Evolutionary conservation across 2,888 invertebrate species (phyloP).

Genomic region (Ichneumoninae sp.): DNA sequence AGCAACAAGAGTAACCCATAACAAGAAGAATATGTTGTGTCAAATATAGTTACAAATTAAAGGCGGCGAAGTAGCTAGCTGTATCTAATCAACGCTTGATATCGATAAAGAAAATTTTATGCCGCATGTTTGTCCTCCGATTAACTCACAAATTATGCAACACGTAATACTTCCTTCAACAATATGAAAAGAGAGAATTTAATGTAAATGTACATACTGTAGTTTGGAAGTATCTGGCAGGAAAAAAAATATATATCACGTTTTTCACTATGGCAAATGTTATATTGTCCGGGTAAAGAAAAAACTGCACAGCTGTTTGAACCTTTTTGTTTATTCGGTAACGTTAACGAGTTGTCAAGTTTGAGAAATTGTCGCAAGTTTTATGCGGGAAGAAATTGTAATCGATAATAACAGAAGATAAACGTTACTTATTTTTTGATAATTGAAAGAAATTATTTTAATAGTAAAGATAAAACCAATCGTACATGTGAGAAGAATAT

Average conservation of each 20-base stretch:
- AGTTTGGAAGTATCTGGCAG: not conserved
- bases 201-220: not conserved
- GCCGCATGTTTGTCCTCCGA: slow-evolving; percentile 13
- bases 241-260: not conserved
- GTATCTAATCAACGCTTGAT: not conserved
- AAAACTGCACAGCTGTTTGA: not conserved
- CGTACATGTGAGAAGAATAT: not conserved
- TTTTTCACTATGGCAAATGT: not conserved
- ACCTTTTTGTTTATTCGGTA: not conserved
- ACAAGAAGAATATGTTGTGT: not conserved
- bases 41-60: not conserved
- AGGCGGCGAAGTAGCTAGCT: not conserved
- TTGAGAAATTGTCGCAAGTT: not conserved
- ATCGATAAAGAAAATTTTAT: not conserved
- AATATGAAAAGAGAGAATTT: not conserved
- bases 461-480: not conserved
- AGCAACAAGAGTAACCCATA: slow-evolving; percentile 21
- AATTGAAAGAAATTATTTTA: not conserved
- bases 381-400: not conserved
- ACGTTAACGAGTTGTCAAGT: not conserved
- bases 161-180: slow-evolving; percentile 5
- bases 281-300: not conserved
- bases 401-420: not conserved
- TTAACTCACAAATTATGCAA: slow-evolving; percentile 53
- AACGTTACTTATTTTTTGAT: not conserved